phyloP scores from a whole-genome alignment of 92 coral and sea anemone species.

The Muricea muricata region DNA sequence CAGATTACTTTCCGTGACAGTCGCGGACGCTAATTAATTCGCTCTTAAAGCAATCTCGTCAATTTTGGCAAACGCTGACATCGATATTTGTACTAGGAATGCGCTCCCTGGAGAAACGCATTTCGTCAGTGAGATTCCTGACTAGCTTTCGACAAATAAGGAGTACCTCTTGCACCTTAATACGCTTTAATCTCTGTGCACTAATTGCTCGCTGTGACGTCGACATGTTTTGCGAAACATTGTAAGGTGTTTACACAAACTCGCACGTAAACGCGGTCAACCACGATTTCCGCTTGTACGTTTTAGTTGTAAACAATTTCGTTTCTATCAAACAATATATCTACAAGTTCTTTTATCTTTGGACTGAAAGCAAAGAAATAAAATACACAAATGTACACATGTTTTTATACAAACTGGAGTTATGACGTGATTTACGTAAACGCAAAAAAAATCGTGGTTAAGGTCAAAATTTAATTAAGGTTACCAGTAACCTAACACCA shows the following conservation, averaged over 20 bases:
- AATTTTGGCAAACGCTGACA: constrained; percentile 22
- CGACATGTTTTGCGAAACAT: neutral
- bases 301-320: constrained; percentile 3
- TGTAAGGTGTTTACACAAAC: neutral
- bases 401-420: neutral
- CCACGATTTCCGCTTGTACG: constrained; percentile 13
- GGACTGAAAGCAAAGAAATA: neutral
- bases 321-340: too few relatives aligned
- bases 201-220: constrained; percentile 33
- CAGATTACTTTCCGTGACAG: constrained; percentile 11
- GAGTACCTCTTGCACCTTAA: neutral
- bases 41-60: neutral
- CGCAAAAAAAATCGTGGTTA: neutral
- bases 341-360: too few relatives aligned
- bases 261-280: constrained; percentile 19
- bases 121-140: neutral
- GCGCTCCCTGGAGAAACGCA: neutral
- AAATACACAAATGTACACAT: neutral
- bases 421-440: neutral
- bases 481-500: neutral
- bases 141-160: constrained; percentile 3
- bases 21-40: neutral
- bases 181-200: neutral
- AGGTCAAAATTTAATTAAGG: neutral
- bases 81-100: neutral